These are phyloP conservation scores for Acridotheres tristis DNA, from an alignment of 2,797 vertebrate species.

Conservation along the genomic window DNA sequence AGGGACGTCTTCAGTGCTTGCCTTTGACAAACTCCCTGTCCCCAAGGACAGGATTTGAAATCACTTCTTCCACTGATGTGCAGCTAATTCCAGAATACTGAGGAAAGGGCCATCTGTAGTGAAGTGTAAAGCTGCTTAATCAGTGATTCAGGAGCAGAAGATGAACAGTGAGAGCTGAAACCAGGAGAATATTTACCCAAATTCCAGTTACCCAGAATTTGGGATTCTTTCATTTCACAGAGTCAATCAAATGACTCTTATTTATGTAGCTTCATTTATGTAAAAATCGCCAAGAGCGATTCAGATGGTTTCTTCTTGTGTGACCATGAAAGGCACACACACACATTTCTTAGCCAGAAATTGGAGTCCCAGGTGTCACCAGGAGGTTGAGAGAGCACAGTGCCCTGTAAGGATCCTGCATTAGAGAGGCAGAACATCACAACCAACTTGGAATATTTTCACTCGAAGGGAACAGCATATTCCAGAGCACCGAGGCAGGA, in stretches of 20 bases:
- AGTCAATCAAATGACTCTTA: no score
- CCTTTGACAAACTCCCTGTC: not conserved
- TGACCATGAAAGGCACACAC: not conserved
- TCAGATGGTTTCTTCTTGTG: not conserved
- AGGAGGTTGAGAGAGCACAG: not conserved
- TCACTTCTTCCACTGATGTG: not conserved
- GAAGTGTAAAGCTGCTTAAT: not conserved
- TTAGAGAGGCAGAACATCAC: not conserved
- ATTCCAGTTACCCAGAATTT: not conserved
- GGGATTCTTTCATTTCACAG: not conserved
- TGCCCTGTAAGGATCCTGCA: not conserved
- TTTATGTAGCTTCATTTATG: not conserved
- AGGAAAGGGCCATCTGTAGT: not conserved
- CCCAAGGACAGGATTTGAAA: not conserved
- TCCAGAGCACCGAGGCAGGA: not conserved
- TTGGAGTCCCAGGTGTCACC: not conserved
- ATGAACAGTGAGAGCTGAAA: not conserved
- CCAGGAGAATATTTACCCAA: not conserved
- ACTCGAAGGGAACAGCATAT: not conserved
- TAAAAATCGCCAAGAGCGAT: not conserved
- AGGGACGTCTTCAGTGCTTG: not conserved
- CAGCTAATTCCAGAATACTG: not conserved
- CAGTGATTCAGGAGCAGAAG: not conserved
- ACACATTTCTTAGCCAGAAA: not conserved
- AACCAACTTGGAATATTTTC: not conserved